Conservation (phyloP, 2,888 invertebrate genomes). For the Ornithoptera alexandrae region DNA sequence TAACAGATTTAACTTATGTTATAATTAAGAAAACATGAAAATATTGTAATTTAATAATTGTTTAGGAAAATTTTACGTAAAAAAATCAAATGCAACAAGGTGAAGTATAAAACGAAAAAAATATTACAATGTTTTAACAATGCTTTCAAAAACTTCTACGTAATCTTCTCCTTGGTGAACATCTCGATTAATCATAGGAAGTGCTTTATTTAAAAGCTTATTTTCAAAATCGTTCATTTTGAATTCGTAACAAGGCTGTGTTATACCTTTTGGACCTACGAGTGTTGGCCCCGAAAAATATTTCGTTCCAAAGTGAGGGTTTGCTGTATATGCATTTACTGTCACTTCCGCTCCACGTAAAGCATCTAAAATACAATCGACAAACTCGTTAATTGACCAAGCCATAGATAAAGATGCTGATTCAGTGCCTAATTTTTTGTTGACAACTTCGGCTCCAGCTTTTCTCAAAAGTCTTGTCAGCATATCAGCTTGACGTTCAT, state of each 20-base stretch:
- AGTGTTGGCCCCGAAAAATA: conserved; percentile 58
- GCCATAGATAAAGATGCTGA: conserved; percentile 53
- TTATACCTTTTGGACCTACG: conserved; percentile 51
- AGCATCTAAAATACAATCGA: conserved; percentile 50
- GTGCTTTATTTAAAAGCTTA: conserved; percentile 42
- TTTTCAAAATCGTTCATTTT: conserved; percentile 51
- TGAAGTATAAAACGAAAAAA: too few species aligned
- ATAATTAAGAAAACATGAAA: too few species aligned
- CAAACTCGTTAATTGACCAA: conserved; percentile 58
- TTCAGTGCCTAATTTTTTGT: conserved; percentile 49
- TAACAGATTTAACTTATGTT: too few species aligned
- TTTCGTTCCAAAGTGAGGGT: conserved; percentile 57
- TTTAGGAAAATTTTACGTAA: too few species aligned
- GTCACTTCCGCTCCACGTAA: conserved; percentile 46
- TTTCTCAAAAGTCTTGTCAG: conserved; percentile 54
- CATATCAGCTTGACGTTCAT: conserved; percentile 47
- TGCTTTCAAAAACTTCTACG: conserved; percentile 41
- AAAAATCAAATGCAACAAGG: too few species aligned
- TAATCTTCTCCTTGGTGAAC: conserved; percentile 54
- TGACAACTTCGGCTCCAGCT: conserved; percentile 53
- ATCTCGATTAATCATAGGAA: conserved; percentile 50
- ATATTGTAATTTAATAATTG: too few species aligned
- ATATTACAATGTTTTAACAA: conserved; percentile 27
- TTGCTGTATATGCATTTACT: conserved; percentile 52
- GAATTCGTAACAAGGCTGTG: conserved; percentile 44